Percentiles rank a stretch among this genome's conserved stretches.
Evolutionary conservation across 2,888 invertebrate genomes (phyloP).

Genomic region (Hirtodrosophila duncani): DNA sequence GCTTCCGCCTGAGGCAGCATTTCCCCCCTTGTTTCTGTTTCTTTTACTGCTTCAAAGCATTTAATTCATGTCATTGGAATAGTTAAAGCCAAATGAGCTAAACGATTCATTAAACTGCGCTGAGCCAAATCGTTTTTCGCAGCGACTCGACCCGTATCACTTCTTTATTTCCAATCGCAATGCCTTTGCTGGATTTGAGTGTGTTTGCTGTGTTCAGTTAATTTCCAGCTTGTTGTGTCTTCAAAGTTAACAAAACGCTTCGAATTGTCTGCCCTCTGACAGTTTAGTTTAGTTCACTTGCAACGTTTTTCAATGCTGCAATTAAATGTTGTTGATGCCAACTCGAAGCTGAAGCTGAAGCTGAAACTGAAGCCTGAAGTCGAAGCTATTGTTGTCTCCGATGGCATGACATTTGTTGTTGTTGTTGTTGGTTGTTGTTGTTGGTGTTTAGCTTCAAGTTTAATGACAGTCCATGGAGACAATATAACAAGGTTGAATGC

Average conservation of each 20-base stretch:
- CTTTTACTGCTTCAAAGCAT: too few relatives aligned
- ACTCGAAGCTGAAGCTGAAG: neutral
- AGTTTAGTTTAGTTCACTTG: constrained; percentile 12
- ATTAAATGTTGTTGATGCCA: constrained; percentile 32
- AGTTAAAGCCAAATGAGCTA: too few relatives aligned
- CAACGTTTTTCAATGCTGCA: constrained; percentile 33
- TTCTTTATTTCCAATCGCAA: too few relatives aligned
- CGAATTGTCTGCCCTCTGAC: constrained; percentile 8
- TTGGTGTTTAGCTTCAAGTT: constrained; percentile 9
- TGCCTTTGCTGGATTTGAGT: too few relatives aligned
- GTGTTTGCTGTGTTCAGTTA: too few relatives aligned
- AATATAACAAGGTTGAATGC: constrained; percentile 35
- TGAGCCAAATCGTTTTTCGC: too few relatives aligned
- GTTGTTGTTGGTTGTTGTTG: constrained; percentile 20
- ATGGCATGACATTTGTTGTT: constrained; percentile 9
- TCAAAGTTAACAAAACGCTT: neutral
- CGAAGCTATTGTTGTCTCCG: constrained; percentile 2
- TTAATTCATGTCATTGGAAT: too few relatives aligned
- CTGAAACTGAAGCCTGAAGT: neutral
- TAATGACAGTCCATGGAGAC: constrained; percentile 41
- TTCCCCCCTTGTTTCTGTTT: too few relatives aligned
- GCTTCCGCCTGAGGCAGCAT: too few relatives aligned
- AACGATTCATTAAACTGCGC: too few relatives aligned
- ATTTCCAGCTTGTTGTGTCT: neutral
- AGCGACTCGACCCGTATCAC: too few relatives aligned